Conservation (phyloP, 2,888 invertebrate species). For the Smittia sp. region DNA sequence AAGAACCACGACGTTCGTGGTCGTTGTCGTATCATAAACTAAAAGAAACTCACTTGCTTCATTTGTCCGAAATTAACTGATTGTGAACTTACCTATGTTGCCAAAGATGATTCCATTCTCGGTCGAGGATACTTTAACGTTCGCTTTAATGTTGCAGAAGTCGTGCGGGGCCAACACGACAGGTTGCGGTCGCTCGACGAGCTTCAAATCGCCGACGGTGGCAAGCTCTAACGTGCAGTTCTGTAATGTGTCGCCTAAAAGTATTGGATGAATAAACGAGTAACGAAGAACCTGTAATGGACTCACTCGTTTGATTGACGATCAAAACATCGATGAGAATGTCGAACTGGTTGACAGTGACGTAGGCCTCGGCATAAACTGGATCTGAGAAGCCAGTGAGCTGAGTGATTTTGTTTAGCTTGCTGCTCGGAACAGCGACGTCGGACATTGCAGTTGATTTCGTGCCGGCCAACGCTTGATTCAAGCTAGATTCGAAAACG, state of each 20-base stretch:
- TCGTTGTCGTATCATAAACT: constrained; percentile 88
- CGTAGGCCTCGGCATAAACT: constrained; percentile 99
- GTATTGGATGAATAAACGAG: constrained; percentile 43
- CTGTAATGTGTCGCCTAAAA: constrained; percentile 84
- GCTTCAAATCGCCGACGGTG: constrained; percentile 93
- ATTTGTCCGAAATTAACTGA: neutral
- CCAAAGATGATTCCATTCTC: constrained; percentile 99
- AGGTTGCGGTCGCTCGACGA: constrained; percentile 96
- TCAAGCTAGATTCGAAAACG: constrained; percentile 91
- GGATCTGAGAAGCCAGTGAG: constrained; percentile 99
- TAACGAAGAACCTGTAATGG: too few species aligned
- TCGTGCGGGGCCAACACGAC: constrained; percentile 95
- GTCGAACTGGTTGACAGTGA: constrained; percentile 97
- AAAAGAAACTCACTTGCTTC: constrained; percentile 43
- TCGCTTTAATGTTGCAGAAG: constrained; percentile 97
- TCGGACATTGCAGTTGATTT: constrained; percentile 54
- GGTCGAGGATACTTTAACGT: constrained; percentile 98
- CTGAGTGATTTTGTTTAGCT: constrained; percentile 82
- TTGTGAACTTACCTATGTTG: constrained; percentile 73
- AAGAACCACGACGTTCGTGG: constrained; percentile 87
- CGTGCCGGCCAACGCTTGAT: constrained; percentile 77
- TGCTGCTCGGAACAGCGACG: constrained; percentile 56
- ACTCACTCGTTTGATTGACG: constrained; percentile 89
- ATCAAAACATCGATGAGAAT: constrained; percentile 97
- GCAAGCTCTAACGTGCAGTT: constrained; percentile 97